Percentiles rank a stretch among this genome's conserved stretches.
phyloP scores from a whole-genome alignment of 2,888 invertebrate genomes.

The Macrophya alboannulata region DNA sequence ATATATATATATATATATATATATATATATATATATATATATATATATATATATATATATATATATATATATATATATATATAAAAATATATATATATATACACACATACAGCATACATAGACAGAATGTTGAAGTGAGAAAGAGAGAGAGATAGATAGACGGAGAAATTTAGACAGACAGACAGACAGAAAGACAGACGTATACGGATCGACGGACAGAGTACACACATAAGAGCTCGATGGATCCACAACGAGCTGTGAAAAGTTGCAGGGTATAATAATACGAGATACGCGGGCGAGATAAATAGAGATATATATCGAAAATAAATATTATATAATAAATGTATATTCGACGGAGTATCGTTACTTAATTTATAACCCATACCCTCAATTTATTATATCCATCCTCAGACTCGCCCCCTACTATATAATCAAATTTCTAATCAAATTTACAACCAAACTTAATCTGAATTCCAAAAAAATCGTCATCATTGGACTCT shows the following conservation, averaged over 20 bases:
- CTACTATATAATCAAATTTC: too few species aligned
- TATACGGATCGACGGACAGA: conserved; percentile 25
- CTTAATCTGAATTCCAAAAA: not conserved
- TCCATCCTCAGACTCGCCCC: too few species aligned
- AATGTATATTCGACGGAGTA: conserved; percentile 34
- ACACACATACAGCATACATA: not conserved
- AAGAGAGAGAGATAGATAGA: not conserved
- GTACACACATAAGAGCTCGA: not conserved
- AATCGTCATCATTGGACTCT: not conserved
- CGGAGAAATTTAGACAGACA: not conserved
- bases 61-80: conserved; percentile 63
- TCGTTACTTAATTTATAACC: not conserved
- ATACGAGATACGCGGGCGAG: conserved; percentile 1
- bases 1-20: not conserved
- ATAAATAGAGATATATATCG: not conserved
- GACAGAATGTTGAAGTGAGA: not conserved
- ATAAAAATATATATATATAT: not conserved
- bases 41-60: conserved; percentile 61
- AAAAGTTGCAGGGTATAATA: conserved; percentile 40
- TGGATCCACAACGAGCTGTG: conserved; percentile 31
- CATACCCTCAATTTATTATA: too few species aligned
- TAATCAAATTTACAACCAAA: not conserved
- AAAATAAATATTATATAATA: conserved; percentile 54
- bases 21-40: not conserved
- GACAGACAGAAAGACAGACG: not conserved